These are phyloP conservation scores for Diadophis punctatus DNA, from an alignment of 2,113 vertebrate species.

Conservation along the genomic window DNA sequence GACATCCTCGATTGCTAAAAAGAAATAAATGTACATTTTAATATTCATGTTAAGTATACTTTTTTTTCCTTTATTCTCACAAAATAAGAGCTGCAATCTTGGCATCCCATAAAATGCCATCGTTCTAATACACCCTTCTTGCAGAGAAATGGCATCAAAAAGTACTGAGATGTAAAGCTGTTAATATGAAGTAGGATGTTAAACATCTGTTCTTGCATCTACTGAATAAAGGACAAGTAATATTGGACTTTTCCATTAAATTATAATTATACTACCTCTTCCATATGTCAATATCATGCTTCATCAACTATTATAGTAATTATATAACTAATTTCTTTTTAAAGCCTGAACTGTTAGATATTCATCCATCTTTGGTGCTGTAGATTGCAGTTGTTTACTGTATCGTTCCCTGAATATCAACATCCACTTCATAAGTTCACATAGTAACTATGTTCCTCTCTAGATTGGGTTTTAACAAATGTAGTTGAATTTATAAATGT, in stretches of 20 bases:
- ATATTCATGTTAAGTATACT: not conserved
- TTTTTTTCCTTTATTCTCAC: too few species aligned
- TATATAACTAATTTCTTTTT: not conserved
- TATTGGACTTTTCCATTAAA: not conserved
- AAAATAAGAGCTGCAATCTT: too few species aligned
- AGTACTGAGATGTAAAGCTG: too few species aligned
- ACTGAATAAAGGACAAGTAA: not conserved
- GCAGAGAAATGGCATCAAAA: too few species aligned
- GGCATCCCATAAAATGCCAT: too few species aligned
- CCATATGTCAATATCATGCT: not conserved
- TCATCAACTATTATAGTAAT: not conserved
- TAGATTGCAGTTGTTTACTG: not conserved
- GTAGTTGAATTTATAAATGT: not conserved
- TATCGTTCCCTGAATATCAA: not conserved
- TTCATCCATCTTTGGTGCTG: not conserved
- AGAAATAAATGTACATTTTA: not conserved
- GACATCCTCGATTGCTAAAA: not conserved
- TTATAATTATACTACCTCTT: not conserved
- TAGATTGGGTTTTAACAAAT: not conserved
- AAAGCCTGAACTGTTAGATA: not conserved
- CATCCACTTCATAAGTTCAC: not conserved
- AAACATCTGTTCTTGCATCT: not conserved
- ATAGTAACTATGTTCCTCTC: not conserved
- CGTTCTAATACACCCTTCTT: too few species aligned
- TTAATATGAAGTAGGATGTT: too few species aligned